A percentile compares a stretch with the other conserved stretches of the same genome.
phyloP scores from a whole-genome alignment of 2,113 vertebrate genomes.

The Periophthalmus modestus region DNA sequence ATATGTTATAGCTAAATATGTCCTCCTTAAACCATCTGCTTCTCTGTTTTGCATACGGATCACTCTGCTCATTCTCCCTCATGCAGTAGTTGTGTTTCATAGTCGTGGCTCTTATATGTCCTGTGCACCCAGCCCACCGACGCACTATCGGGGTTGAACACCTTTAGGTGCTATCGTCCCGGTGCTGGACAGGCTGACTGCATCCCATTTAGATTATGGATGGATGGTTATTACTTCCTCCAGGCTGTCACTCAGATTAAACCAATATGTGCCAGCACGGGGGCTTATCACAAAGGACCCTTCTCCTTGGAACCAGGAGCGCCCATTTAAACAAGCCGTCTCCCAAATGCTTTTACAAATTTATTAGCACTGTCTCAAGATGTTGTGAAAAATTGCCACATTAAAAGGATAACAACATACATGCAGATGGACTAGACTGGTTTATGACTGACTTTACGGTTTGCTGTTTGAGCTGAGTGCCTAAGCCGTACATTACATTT shows the following conservation, averaged over 20 bases:
- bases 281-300: slow-evolving; percentile 57
- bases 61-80: background rate
- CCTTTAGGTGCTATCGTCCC: slow-evolving; percentile 69
- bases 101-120: slow-evolving; percentile 11
- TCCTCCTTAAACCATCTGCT: background rate
- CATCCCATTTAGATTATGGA: slow-evolving; percentile 73
- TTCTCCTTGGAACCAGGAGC: slow-evolving; percentile 51
- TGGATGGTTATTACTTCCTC: slow-evolving; percentile 73
- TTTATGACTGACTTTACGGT: background rate
- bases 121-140: slow-evolving; percentile 14
- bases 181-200: slow-evolving; percentile 45
- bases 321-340: slow-evolving; percentile 61
- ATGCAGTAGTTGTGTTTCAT: background rate
- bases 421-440: background rate
- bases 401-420: slow-evolving; percentile 8
- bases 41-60: background rate
- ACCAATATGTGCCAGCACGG: slow-evolving; percentile 68
- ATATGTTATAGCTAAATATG: no score
- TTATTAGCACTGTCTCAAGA: slow-evolving; percentile 22
- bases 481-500: background rate
- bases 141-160: slow-evolving; percentile 67
- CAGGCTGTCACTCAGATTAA: slow-evolving; percentile 74
- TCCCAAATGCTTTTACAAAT: slow-evolving; percentile 41
- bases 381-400: slow-evolving; percentile 26
- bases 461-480: no score